Evolutionary conservation across 2,797 vertebrate species (phyloP).

Genomic region (Phrynocephalus guinanensis): DNA sequence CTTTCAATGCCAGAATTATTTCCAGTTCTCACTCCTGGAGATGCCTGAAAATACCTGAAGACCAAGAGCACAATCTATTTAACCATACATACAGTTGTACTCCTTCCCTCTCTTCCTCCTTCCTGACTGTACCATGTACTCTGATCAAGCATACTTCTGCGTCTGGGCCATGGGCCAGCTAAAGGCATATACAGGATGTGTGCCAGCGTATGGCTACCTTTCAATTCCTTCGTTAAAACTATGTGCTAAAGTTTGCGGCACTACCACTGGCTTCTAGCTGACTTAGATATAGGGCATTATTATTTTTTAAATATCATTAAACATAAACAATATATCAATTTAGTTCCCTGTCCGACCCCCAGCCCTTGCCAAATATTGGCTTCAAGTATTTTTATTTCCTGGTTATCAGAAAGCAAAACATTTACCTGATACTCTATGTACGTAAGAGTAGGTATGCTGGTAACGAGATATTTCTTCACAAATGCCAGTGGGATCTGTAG

Average conservation of each 20-base stretch:
- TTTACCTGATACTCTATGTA: constrained; percentile 55
- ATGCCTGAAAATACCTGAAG: neutral
- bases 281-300: neutral
- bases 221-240: neutral
- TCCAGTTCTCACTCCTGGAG: neutral
- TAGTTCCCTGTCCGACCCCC: neutral
- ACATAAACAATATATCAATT: neutral
- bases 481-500: constrained; percentile 33
- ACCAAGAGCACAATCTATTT: neutral
- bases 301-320: neutral
- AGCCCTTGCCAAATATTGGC: neutral
- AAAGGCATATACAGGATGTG: neutral
- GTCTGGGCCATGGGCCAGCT: neutral
- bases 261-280: neutral
- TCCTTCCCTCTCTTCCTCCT: neutral
- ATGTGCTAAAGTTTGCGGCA: neutral
- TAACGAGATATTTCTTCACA: constrained; percentile 49
- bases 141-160: neutral
- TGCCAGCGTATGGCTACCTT: neutral
- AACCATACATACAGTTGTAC: neutral
- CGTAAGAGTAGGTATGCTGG: constrained; percentile 30
- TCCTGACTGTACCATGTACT: neutral
- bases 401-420: constrained; percentile 10
- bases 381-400: neutral
- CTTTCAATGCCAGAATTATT: neutral